Evolutionary conservation across 2,113 vertebrate genomes (phyloP).

Genomic region (Serilophus lunatus): DNA sequence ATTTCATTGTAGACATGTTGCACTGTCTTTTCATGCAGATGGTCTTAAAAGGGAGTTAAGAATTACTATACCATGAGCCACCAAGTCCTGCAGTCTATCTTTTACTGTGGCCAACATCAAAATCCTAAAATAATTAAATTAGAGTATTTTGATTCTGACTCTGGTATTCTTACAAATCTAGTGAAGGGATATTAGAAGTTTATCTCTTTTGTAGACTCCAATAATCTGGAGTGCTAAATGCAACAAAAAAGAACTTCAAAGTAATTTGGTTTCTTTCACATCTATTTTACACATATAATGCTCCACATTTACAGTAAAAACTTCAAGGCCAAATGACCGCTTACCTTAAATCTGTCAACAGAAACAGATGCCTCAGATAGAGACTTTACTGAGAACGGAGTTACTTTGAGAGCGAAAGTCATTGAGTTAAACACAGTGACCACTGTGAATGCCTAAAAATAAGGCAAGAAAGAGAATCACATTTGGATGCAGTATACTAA

Average conservation of each 20-base stretch:
- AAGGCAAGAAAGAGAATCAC: not conserved
- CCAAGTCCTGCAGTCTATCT: not conserved
- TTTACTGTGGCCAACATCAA: not conserved
- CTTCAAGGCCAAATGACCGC: not conserved
- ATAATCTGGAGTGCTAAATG: not conserved
- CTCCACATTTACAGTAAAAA: not conserved
- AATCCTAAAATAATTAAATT: not conserved
- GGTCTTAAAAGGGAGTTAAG: not conserved
- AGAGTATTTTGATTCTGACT: not conserved
- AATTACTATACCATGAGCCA: not conserved
- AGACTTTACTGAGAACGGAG: slow-evolving; percentile 91
- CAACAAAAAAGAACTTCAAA: not conserved
- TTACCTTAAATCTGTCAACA: slow-evolving; percentile 89
- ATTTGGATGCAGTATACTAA: not conserved
- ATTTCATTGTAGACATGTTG: not conserved
- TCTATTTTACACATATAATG: not conserved
- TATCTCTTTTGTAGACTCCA: not conserved
- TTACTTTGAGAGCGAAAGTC: slow-evolving; percentile 96
- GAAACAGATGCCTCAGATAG: slow-evolving; percentile 90
- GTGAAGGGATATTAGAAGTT: too few relatives aligned
- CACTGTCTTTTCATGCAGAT: not conserved
- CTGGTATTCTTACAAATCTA: too few relatives aligned
- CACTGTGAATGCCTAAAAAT: slow-evolving; percentile 88
- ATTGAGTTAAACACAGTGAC: slow-evolving; percentile 95
- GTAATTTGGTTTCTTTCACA: not conserved